Conservation (phyloP, 2,797 vertebrate genomes). For the Linurgus olivaceus region DNA sequence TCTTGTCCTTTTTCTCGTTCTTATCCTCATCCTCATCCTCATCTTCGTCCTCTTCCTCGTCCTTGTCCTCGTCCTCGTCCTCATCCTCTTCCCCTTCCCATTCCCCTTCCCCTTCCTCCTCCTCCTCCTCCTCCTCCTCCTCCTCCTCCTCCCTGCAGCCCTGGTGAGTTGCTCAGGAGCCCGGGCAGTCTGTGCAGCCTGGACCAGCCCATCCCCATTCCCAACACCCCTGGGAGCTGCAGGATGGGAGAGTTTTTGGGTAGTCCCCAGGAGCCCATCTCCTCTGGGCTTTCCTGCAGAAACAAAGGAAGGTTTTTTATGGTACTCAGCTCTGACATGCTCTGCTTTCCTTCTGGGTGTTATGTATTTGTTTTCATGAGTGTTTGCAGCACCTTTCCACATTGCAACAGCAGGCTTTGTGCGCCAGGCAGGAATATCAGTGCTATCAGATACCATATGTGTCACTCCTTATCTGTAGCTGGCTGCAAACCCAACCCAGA, state of each 20-base stretch:
- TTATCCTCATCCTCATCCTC: too few species aligned
- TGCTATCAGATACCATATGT: fast-evolving
- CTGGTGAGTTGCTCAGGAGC: background rate
- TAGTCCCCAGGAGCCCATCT: background rate
- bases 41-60: too few species aligned
- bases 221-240: fast-evolving
- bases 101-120: background rate
- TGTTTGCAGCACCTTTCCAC: background rate
- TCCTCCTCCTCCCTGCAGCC: background rate
- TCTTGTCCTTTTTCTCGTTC: too few species aligned
- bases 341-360: background rate
- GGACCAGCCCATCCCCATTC: background rate
- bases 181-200: background rate
- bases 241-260: background rate
- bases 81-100: too few species aligned
- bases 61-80: too few species aligned
- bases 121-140: background rate
- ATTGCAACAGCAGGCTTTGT: background rate
- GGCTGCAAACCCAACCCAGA: background rate
- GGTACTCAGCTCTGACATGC: background rate
- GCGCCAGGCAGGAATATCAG: background rate
- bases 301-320: background rate
- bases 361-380: background rate
- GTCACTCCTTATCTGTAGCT: background rate
- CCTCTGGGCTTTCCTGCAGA: background rate